phyloP scores from a whole-genome alignment of 2,113 vertebrate species.

The Catagonus wagneri region DNA sequence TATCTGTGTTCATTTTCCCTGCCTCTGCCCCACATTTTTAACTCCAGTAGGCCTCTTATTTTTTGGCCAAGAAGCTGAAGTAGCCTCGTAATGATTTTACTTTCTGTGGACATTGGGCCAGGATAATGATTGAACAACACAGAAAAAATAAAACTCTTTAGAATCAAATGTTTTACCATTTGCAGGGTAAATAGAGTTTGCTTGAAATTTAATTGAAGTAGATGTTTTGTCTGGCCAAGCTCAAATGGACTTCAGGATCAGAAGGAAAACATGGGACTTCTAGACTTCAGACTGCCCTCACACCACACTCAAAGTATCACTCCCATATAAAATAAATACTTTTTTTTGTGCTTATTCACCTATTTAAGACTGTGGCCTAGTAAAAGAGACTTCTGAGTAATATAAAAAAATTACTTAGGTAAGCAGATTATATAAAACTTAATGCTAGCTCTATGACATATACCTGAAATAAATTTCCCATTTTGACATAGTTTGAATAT shows the following conservation, averaged over 20 bases:
- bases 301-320: not conserved
- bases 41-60: not conserved
- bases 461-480: not conserved
- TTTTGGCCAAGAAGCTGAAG: not conserved
- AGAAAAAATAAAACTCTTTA: not conserved
- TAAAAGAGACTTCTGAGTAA: not conserved
- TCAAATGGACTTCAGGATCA: not conserved
- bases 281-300: not conserved
- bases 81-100: not conserved
- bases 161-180: not conserved
- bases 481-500: not conserved
- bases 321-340: not conserved
- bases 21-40: not conserved
- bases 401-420: not conserved
- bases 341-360: not conserved
- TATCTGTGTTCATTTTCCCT: not conserved
- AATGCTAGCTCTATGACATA: slow-evolving; percentile 1
- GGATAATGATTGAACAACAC: not conserved
- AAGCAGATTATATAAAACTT: slow-evolving; percentile 4
- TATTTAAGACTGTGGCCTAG: not conserved
- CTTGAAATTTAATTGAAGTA: not conserved
- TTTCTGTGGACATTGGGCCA: not conserved
- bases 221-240: not conserved
- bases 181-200: not conserved
- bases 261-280: slow-evolving; percentile 48